Evolutionary conservation across 92 coral and sea anemone species (phyloP), one percentile per base, ranked within the genome.

Genomic region (Palythoa grandiflora): DNA sequence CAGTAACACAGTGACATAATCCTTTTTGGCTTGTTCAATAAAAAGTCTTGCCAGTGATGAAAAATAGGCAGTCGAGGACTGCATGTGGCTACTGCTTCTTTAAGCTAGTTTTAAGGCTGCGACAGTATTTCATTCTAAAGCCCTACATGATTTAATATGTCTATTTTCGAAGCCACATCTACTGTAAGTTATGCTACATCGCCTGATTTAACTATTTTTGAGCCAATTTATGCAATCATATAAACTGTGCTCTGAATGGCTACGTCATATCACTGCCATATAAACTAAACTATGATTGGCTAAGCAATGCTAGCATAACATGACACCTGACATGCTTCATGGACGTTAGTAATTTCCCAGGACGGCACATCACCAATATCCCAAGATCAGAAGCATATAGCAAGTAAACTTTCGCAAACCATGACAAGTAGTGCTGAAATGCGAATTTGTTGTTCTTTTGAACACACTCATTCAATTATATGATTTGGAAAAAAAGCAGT

Each of bases 1-100:
- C 68, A 60, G 68, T 60, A 60, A 60, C 68, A 60, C 68, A 60
- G 68, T 60, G 68, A 60, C 28, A 60, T 60, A 60, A 60, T 51
- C 68, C 68, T 60, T 60, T 60, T 60, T 60, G 68, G 68, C 21
- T 60, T 60, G 19, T 60, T 60, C 68, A 60, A 60, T 60, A 60
- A 60, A 60, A 60, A 60, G 68, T 60, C 68, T 60, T 60, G 68
- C 1, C 68, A 60, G 68, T 60, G 68, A 60, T 60, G 68, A 60
- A 60, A 0, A 60, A 57, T 51, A 51, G 28, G 28, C 28, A 28
- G 28, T 28, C 0, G 28, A 28, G 28, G 0, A 28, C 28, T 28
- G 28, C 28, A 28, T 28, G 28, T 28, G 28, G 28, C 28, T 28
- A 28, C 28, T 28, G 28, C 28, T 28, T 28, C 28, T 28, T 28